Conservation (phyloP, 1,140 invertebrate species). For the Hesperophylax magnus region DNA sequence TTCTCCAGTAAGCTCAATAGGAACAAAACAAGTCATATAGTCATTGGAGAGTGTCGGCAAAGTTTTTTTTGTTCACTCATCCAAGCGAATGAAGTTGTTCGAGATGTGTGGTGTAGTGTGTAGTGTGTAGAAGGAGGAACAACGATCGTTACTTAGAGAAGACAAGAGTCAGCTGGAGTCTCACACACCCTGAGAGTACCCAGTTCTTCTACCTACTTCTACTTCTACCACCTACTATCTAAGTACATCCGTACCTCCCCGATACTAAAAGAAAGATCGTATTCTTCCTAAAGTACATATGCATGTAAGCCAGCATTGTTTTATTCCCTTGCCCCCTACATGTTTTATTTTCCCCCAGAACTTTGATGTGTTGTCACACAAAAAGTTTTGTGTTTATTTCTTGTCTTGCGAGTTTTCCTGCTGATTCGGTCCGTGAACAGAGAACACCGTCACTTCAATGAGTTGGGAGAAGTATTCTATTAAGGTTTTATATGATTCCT, state of each 20-base stretch:
- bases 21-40: no score
- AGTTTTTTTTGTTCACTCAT: constrained; percentile 6
- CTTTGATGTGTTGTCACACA: constrained; percentile 36
- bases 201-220: no score
- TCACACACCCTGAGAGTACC: constrained; percentile 26
- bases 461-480: no score
- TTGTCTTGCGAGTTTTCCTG: background rate
- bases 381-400: constrained; percentile 27
- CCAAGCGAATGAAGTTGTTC: constrained; percentile 32
- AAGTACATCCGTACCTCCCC: background rate
- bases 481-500: no score
- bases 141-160: constrained; percentile 51
- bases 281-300: constrained; percentile 41
- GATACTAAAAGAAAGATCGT: constrained; percentile 31
- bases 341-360: constrained; percentile 31
- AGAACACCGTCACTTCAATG: no score
- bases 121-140: constrained; percentile 38
- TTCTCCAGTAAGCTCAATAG: no score
- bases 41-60: background rate
- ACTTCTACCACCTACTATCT: background rate
- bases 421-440: background rate
- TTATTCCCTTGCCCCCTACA: constrained; percentile 22
- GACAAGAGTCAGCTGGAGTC: constrained; percentile 48
- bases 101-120: background rate
- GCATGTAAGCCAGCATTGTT: constrained; percentile 40